A percentile compares a stretch with the other conserved stretches of the same genome.
Conservation (phyloP, 2,113 vertebrate genomes). For the Crotalus viridis region DNA sequence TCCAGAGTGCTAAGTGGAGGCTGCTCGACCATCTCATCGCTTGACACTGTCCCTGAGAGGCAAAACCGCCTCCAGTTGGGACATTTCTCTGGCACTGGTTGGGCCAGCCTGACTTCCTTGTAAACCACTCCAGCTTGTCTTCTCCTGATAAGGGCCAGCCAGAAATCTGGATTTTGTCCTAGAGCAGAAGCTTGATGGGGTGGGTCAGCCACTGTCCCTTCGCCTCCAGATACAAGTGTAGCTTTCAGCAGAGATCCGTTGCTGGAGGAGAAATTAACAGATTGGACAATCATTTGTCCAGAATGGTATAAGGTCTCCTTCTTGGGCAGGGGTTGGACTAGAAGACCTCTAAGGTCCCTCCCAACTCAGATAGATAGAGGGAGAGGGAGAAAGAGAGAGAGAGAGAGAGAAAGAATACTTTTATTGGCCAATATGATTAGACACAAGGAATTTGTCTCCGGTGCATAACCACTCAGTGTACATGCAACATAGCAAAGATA, state of each 20-base stretch:
- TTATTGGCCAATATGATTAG: too few species aligned
- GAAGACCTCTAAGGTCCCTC: too few species aligned
- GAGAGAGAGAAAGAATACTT: too few species aligned
- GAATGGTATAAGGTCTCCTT: background rate
- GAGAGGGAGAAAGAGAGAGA: too few species aligned
- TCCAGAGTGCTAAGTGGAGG: background rate
- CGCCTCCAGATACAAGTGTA: fast-evolving
- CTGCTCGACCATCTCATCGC: background rate
- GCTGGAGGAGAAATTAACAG: background rate
- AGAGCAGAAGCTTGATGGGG: background rate
- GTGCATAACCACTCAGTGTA: too few species aligned
- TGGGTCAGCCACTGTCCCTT: fast-evolving
- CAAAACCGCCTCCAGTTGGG: background rate
- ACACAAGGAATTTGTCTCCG: too few species aligned
- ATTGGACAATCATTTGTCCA: background rate
- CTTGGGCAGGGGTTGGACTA: too few species aligned
- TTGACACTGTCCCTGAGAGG: background rate
- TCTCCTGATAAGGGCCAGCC: background rate
- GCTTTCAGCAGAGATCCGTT: background rate
- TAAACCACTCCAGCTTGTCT: background rate
- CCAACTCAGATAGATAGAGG: too few species aligned
- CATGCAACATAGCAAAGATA: too few species aligned
- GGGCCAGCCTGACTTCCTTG: background rate
- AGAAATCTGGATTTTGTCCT: background rate
- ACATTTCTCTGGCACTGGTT: background rate